A percentile compares a stretch with the other conserved stretches of the same genome.
These are phyloP conservation scores for Centropus unirufus DNA, from an alignment of 2,113 vertebrate species.

Conservation along the genomic window DNA sequence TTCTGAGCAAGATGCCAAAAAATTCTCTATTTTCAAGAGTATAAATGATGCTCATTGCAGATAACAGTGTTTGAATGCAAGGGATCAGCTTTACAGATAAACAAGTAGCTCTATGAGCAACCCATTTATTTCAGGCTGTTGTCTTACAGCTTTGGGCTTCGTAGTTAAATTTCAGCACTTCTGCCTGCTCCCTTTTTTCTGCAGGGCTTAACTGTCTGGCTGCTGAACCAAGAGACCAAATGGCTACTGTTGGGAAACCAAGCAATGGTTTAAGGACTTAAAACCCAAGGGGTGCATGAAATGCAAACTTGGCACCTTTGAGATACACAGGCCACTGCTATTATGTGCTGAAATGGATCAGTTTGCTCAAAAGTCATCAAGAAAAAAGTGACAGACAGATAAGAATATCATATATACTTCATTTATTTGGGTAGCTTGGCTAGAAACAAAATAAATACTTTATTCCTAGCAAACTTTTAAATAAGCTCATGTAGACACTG, in stretches of 20 bases:
- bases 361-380: not conserved
- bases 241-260: not conserved
- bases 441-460: not conserved
- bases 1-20: slow-evolving; percentile 32
- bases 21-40: not conserved
- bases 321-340: not conserved
- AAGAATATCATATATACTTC: not conserved
- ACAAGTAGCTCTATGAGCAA: not conserved
- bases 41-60: not conserved
- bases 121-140: not conserved
- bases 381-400: not conserved
- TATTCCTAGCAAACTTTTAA: not conserved
- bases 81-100: not conserved
- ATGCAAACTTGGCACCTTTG: not conserved
- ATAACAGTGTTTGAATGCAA: not conserved
- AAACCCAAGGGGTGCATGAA: not conserved
- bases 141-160: not conserved
- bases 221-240: not conserved
- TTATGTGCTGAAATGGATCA: not conserved
- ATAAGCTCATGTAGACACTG: not conserved
- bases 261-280: not conserved
- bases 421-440: not conserved
- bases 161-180: not conserved
- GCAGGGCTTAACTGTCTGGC: not conserved
- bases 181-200: not conserved